Conservation (phyloP, 1,140 invertebrate species). For the Drosophila gunungcola region DNA sequence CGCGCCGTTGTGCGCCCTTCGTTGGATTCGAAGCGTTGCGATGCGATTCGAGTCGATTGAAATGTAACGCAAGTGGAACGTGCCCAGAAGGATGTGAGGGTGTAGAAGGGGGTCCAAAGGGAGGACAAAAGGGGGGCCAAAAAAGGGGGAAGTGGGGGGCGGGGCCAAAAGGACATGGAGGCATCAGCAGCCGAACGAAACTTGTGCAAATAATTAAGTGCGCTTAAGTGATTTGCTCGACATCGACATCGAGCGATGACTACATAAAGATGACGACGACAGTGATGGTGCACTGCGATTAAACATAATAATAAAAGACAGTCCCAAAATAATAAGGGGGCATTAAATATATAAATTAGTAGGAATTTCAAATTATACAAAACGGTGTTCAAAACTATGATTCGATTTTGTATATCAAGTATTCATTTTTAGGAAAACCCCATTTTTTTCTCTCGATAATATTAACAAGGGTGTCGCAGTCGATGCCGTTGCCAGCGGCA, state of each 20-base stretch:
- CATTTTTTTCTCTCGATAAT: background rate
- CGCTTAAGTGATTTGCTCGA: conserved; percentile 79
- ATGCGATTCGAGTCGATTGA: conserved; percentile 58
- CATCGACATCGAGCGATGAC: conserved; percentile 49
- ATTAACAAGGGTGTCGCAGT: background rate
- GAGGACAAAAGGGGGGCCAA: background rate
- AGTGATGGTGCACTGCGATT: conserved; percentile 19
- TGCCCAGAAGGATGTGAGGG: conserved; percentile 35
- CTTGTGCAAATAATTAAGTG: conserved; percentile 82
- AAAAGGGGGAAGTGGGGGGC: background rate
- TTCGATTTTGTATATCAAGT: no score
- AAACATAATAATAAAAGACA: background rate
- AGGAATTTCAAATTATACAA: no score
- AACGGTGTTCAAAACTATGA: no score
- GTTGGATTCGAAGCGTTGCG: conserved; percentile 12
- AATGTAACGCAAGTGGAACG: conserved; percentile 69
- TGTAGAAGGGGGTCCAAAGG: background rate
- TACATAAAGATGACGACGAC: conserved; percentile 46
- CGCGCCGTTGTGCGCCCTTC: conserved; percentile 51
- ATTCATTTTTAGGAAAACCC: no score
- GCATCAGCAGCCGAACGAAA: conserved; percentile 53
- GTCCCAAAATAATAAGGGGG: background rate
- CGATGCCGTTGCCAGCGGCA: background rate
- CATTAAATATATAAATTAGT: background rate
- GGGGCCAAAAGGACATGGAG: background rate